Percentiles rank a stretch among this genome's conserved stretches.
Conservation (phyloP, 1,140 invertebrate species). For the Alviniconcha marisindica region DNA sequence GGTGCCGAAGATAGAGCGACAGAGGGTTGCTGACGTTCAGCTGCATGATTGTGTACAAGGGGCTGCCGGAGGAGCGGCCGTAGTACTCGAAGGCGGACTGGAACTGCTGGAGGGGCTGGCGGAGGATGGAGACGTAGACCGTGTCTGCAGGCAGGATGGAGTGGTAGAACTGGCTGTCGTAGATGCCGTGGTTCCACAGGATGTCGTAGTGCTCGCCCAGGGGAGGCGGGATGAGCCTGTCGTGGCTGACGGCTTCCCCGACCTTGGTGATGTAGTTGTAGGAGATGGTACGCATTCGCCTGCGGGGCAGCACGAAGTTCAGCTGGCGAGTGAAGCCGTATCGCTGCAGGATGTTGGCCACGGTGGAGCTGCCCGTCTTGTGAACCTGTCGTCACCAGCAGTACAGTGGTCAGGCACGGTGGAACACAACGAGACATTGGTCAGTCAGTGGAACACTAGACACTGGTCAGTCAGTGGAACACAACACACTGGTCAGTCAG, state of each 20-base stretch:
- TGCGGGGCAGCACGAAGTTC: constrained; percentile 50
- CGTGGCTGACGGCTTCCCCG: constrained; percentile 33
- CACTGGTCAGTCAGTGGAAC: no score
- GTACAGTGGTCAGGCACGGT: no score
- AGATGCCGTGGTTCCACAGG: constrained; percentile 61
- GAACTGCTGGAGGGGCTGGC: constrained; percentile 66
- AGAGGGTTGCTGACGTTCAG: constrained; percentile 16
- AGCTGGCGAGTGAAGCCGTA: constrained; percentile 46
- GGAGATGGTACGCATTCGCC: constrained; percentile 1
- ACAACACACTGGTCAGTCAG: not conserved
- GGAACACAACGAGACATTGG: not conserved
- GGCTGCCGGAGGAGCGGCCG: constrained; percentile 4
- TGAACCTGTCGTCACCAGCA: constrained; percentile 34
- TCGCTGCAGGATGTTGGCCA: constrained; percentile 54
- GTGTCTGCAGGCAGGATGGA: constrained; percentile 61
- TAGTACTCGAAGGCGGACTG: constrained; percentile 63
- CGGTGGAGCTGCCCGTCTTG: constrained; percentile 55
- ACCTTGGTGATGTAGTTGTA: constrained; percentile 44
- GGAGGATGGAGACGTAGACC: constrained; percentile 59
- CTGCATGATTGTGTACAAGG: not conserved
- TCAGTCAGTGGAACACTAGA: not conserved
- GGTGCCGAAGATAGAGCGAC: not conserved
- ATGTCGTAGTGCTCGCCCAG: constrained; percentile 54
- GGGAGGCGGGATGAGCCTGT: constrained; percentile 39
- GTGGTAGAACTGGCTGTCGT: constrained; percentile 50